phyloP scores from a whole-genome alignment of 2,888 invertebrate genomes.

The Pseudococcus jackbeardsleyi region DNA sequence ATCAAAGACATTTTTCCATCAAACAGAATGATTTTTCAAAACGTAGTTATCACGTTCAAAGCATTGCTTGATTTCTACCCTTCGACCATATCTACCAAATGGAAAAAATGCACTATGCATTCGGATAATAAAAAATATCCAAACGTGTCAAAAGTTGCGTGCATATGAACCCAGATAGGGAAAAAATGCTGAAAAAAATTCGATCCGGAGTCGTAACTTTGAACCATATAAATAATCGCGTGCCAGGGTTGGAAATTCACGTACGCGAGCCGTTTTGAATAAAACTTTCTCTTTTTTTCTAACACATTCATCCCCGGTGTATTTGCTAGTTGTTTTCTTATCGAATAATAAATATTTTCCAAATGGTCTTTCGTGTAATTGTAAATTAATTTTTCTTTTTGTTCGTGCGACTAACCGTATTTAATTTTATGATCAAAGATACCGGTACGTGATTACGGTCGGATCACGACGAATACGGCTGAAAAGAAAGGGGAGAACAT shows the following conservation, averaged over 20 bases:
- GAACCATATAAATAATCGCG: slow-evolving; percentile 11
- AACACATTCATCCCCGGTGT: slow-evolving; percentile 20
- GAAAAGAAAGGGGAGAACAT: too few species aligned
- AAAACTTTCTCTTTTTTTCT: neutral
- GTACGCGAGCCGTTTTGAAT: neutral
- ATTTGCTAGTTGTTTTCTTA: slow-evolving; percentile 16
- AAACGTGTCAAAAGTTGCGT: too few species aligned
- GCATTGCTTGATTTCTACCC: too few species aligned
- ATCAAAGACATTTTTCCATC: too few species aligned
- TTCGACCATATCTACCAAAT: too few species aligned
- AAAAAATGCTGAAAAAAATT: slow-evolving; percentile 23
- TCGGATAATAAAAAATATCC: too few species aligned
- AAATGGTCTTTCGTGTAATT: slow-evolving; percentile 39
- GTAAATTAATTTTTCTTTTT: slow-evolving; percentile 30
- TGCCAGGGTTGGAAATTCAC: neutral
- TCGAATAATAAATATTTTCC: slow-evolving; percentile 27
- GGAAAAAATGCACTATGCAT: too few species aligned
- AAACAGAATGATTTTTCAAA: too few species aligned
- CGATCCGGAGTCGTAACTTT: slow-evolving; percentile 6
- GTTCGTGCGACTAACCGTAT: neutral
- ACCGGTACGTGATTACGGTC: neutral
- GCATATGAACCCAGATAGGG: neutral
- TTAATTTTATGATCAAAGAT: neutral
- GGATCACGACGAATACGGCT: neutral
- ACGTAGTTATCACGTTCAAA: too few species aligned